Base-by-base conservation (phyloP, 2,113 vertebrate species). In the Ammospiza caudacuta region DNA sequence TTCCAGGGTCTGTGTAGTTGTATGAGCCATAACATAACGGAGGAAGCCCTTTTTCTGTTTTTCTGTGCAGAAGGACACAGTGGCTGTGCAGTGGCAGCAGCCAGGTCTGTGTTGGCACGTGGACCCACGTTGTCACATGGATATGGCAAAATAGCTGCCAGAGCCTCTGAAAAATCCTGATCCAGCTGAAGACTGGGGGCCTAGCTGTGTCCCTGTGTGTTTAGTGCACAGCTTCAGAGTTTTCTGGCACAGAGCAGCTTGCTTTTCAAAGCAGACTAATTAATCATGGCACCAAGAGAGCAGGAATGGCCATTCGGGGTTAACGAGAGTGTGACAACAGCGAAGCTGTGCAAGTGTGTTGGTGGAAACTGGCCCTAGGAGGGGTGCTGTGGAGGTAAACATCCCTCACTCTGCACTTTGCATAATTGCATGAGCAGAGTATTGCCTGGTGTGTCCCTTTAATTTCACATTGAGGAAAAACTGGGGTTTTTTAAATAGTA, bases 111-210 rank as follows among this genome's bases (percentile, higher is more conserved):
- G 11, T 2, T 1, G 5, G 10, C 43, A 19, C 1, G 0, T 0
- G 4, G 43, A 20, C 23, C 59, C 21, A 0, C 2, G 0, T 0
- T 14, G 43, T 35, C 25, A 47, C n/a, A 24, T 0, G 0, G 1
- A 1, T 17, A 15, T 5, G 14, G 66, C n/a, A 69, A 61, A 85
- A 68, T 1, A 49, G 3, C 44, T 68, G 29, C 21, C 20, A 27
- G 5, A 55, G 39, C 31, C 76, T 63, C 46, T 27, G 66, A 33
- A 12, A 70, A 83, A 15, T 35, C 28, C 43, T 51, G 39, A 51
- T 82, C 7, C 27, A 33, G 2, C 2, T 69, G 68, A 46, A 80
- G 47, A 29, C 13, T 13, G 28, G 46, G 51, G 12, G 12, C 68
- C 35, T 43, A 1, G 22, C 29, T 41, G 3, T 41, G 13, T 33